Evolutionary conservation across 2,888 invertebrate genomes (phyloP).

Genomic region (Gari tellinella): DNA sequence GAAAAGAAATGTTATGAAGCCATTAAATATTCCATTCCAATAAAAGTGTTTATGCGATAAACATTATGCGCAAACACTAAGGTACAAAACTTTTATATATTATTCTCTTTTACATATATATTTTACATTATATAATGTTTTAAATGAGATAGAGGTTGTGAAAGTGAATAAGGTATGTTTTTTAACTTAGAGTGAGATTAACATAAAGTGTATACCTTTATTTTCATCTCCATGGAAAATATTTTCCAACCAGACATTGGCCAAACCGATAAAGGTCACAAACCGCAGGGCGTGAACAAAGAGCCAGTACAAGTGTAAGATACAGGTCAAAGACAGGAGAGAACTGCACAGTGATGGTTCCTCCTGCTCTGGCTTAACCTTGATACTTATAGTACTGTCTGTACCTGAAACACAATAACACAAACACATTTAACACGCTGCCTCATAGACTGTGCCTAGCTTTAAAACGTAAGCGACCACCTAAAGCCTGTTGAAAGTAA

Average conservation of each 20-base stretch:
- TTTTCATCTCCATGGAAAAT: conserved; percentile 30
- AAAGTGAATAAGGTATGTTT: neutral
- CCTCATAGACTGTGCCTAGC: no score
- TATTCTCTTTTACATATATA: no score
- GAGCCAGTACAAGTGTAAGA: conserved; percentile 53
- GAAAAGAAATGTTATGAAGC: neutral
- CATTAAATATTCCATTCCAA: no score
- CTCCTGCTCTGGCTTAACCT: conserved; percentile 6
- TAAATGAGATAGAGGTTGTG: neutral
- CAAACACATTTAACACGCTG: no score
- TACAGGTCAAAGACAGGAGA: conserved; percentile 35
- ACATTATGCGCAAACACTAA: no score
- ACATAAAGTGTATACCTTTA: conserved; percentile 27
- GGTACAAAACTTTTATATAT: no score
- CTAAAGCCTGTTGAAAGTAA: no score
- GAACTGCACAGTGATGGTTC: conserved; percentile 14
- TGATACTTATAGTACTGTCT: no score
- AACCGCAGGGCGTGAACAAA: conserved; percentile 57
- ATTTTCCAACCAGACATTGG: conserved; percentile 49
- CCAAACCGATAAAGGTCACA: conserved; percentile 55
- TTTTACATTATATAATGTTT: no score
- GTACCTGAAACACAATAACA: no score
- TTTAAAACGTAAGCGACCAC: no score
- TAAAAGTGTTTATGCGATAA: no score
- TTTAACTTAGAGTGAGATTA: neutral